These are phyloP conservation scores for Metopia argyrocephala DNA, from an alignment of 2,888 invertebrate species.

Conservation along the genomic window DNA sequence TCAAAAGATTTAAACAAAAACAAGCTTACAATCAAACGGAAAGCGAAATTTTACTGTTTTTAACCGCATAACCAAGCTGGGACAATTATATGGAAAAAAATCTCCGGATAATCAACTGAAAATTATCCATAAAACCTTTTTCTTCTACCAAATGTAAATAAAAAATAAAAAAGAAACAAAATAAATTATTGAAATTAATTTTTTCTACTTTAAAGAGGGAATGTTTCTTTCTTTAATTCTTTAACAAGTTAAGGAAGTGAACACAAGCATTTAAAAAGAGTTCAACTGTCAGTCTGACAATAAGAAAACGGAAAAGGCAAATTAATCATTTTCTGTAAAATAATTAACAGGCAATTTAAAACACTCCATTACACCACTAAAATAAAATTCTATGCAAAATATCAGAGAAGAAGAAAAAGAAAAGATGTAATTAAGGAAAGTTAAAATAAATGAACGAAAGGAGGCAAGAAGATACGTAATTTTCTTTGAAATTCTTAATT, in stretches of 20 bases:
- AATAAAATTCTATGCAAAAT: neutral
- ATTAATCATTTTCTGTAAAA: slow-evolving; percentile 52
- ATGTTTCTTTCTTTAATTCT: too few species aligned
- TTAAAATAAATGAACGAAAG: too few species aligned
- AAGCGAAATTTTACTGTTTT: too few species aligned
- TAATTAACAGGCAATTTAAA: slow-evolving; percentile 63
- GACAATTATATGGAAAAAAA: too few species aligned
- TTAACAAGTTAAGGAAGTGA: neutral
- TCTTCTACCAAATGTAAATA: too few species aligned
- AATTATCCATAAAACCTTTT: too few species aligned
- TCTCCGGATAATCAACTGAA: too few species aligned
- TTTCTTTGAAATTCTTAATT: slow-evolving; percentile 43
- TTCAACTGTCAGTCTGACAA: neutral
- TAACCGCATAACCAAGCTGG: too few species aligned
- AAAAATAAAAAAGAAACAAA: neutral
- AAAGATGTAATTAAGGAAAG: neutral
- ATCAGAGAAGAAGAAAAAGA: too few species aligned
- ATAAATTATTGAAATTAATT: neutral
- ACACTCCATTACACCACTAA: slow-evolving; percentile 49
- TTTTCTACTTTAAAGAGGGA: too few species aligned
- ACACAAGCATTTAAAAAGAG: neutral
- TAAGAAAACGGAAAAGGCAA: neutral
- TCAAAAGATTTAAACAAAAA: too few species aligned
- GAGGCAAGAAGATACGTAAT: slow-evolving; percentile 42
- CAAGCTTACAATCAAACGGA: too few species aligned